These are phyloP conservation scores for Australoheros facetus DNA, from an alignment of 2,797 vertebrate genomes.

Conservation along the genomic window DNA sequence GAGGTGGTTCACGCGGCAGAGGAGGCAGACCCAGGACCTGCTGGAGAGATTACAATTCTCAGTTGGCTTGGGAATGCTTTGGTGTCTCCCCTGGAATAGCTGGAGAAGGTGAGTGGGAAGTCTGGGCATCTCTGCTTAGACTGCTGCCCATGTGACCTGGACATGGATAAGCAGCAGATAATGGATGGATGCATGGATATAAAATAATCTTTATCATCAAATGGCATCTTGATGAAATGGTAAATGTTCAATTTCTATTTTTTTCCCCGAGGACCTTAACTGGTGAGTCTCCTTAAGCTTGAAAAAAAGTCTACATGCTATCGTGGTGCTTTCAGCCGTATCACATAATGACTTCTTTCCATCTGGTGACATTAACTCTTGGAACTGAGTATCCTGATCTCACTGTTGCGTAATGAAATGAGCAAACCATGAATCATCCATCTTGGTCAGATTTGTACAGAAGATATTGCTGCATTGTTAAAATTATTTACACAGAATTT, in stretches of 20 bases:
- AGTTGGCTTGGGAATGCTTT: background rate
- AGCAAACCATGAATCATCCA: background rate
- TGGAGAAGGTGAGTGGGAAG: background rate
- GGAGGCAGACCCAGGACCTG: background rate
- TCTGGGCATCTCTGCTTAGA: background rate
- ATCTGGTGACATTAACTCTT: background rate
- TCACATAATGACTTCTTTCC: slow-evolving; percentile 5
- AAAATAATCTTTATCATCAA: background rate
- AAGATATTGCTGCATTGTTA: background rate
- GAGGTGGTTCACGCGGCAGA: background rate
- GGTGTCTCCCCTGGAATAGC: background rate
- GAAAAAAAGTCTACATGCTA: background rate
- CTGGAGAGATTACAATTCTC: background rate
- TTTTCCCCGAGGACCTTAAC: background rate
- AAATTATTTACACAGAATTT: background rate
- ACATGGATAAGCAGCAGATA: background rate
- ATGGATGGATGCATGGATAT: background rate
- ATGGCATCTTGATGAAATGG: background rate
- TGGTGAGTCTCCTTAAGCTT: background rate
- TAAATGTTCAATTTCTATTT: background rate
- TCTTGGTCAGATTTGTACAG: background rate
- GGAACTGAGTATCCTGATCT: background rate
- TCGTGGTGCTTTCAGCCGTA: background rate
- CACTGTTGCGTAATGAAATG: background rate
- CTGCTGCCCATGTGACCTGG: background rate